Evolutionary conservation across 2,888 invertebrate species (phyloP).

Genomic region (Hydrotaea cyrtoneurina): DNA sequence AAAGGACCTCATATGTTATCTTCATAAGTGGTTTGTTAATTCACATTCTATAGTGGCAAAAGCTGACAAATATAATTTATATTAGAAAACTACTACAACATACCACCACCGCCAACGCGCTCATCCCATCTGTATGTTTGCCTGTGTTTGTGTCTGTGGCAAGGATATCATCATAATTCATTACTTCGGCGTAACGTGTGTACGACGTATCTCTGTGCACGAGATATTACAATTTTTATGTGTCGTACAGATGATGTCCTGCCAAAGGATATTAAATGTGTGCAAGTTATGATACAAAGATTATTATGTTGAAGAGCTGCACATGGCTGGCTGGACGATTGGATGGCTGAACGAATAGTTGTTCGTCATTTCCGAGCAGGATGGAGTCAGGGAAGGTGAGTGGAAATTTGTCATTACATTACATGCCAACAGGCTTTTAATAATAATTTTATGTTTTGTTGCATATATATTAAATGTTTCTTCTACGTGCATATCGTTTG

Average conservation of each 20-base stretch:
- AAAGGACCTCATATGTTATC: slow-evolving; percentile 61
- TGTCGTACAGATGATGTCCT: slow-evolving; percentile 66
- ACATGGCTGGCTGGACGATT: slow-evolving; percentile 21
- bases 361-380: background rate
- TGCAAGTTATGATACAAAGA: slow-evolving; percentile 31
- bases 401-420: slow-evolving; percentile 63
- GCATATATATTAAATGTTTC: slow-evolving; percentile 72
- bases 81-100: slow-evolving; percentile 58
- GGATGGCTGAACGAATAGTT: slow-evolving; percentile 36
- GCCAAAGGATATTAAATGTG: slow-evolving; percentile 60
- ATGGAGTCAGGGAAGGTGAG: slow-evolving; percentile 38
- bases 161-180: slow-evolving; percentile 65
- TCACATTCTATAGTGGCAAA: slow-evolving; percentile 64
- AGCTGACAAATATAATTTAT: slow-evolving; percentile 68
- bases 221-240: slow-evolving; percentile 65
- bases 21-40: slow-evolving; percentile 66
- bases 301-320: slow-evolving; percentile 6
- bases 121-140: background rate
- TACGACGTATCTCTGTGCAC: slow-evolving; percentile 46
- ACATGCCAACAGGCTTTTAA: slow-evolving; percentile 78
- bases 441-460: slow-evolving; percentile 76
- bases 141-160: slow-evolving; percentile 16
- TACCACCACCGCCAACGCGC: background rate
- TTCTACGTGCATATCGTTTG: slow-evolving; percentile 32
- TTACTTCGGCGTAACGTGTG: slow-evolving; percentile 37